Conservation (phyloP, 2,888 invertebrate genomes). For the Philopedon plagiatum region DNA sequence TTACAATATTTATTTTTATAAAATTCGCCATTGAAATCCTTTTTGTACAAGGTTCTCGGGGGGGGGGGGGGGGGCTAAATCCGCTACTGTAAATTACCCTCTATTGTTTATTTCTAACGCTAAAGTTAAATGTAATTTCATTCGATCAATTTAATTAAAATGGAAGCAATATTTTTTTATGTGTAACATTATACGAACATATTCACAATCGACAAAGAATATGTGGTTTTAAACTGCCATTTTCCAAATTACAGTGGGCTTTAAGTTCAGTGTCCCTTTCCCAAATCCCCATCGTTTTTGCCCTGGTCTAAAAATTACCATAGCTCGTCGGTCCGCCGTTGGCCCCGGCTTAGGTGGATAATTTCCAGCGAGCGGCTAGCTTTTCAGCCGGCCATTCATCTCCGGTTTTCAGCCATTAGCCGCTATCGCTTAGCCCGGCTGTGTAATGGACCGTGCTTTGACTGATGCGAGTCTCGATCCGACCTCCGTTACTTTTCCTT, state of each 20-base stretch:
- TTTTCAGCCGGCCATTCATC: constrained; percentile 65
- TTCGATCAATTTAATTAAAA: too few relatives aligned
- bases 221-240: constrained; percentile 26
- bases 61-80: too few relatives aligned
- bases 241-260: constrained; percentile 33
- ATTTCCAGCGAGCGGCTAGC: constrained; percentile 52
- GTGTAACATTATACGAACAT: not conserved
- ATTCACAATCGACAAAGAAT: constrained; percentile 15
- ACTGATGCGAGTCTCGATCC: constrained; percentile 57
- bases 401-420: constrained; percentile 68
- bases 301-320: constrained; percentile 48
- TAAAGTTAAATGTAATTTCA: too few relatives aligned
- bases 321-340: constrained; percentile 41
- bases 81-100: too few relatives aligned
- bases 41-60: too few relatives aligned
- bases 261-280: constrained; percentile 39
- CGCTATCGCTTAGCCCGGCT: constrained; percentile 66
- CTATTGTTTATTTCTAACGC: too few relatives aligned
- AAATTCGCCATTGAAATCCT: too few relatives aligned
- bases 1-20: too few relatives aligned
- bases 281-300: constrained; percentile 41
- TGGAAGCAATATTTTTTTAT: too few relatives aligned
- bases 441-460: constrained; percentile 65
- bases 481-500: constrained; percentile 47
- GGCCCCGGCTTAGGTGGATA: constrained; percentile 53